phyloP scores from a whole-genome alignment of 2,113 vertebrate genomes.

The Mixornis gularis region DNA sequence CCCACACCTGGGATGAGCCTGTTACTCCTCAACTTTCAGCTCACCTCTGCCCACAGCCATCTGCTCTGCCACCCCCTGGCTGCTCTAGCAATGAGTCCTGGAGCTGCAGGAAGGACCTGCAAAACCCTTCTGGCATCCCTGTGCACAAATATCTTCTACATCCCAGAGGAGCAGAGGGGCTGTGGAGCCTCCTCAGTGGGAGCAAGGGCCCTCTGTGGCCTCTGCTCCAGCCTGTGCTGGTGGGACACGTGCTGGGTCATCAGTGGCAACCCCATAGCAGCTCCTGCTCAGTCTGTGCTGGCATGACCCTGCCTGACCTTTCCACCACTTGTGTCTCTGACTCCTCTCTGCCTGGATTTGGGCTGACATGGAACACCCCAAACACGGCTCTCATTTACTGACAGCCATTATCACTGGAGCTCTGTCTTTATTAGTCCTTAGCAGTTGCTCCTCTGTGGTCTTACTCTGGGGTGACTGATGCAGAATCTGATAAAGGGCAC shows the following conservation, averaged over 20 bases:
- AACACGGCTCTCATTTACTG: background rate
- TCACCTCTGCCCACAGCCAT: background rate
- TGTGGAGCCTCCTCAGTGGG: background rate
- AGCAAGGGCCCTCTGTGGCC: background rate
- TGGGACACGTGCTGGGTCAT: background rate
- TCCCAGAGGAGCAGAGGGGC: background rate
- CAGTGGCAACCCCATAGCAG: background rate
- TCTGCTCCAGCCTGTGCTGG: background rate
- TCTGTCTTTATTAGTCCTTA: background rate
- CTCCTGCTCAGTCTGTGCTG: background rate
- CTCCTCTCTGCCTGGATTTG: background rate
- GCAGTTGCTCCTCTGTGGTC: constrained; percentile 14
- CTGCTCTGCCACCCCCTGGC: background rate
- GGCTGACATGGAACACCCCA: background rate
- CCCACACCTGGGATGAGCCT: background rate
- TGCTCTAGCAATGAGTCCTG: background rate
- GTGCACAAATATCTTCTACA: background rate
- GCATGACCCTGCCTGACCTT: background rate
- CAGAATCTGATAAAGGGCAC: constrained; percentile 3
- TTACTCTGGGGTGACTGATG: background rate
- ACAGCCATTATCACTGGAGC: background rate
- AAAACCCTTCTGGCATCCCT: background rate
- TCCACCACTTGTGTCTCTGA: background rate
- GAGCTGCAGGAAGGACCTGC: background rate
- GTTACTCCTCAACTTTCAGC: background rate